Base-by-base conservation (phyloP, 2,797 vertebrate species). In the Enteromius radiatus region DNA sequence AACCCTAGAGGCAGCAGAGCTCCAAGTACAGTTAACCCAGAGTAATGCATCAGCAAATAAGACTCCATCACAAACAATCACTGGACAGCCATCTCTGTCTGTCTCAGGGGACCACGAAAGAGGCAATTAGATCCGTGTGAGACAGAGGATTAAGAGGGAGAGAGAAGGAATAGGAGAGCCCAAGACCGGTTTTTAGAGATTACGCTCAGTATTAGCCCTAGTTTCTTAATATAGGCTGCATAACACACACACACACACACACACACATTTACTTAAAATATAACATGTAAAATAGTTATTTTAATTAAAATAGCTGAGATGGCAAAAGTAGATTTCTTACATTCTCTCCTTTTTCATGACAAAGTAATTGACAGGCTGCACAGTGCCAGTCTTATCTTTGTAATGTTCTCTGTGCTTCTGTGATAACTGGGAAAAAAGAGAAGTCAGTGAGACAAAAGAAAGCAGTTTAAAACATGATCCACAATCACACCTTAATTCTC, bases 401-500 rank as follows among this genome's bases (percentile, higher is more conserved):
- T 95, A 95, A 80, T 90, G 77, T 8, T 87, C 83, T 0, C 91
- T 86, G 63, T 96, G 94, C 82, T 88, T 83, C 86, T 95, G 94
- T 4, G 73, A 84, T 61, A 87, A 69, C 94, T 96, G 82, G 26
- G 56, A 19, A 8, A 38, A 85, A 52, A 82, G n/a, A 82, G 21
- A 70, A 41, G 2, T n/a, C n/a, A n/a, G 47, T 54, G 12, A n/a
- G n/a, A 70, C 41, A 70, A 33, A 71, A 49, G 69, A 33, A 12
- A 31, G 45, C 2, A 2, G 21, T 14, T 38, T 10, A 52, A 10
- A 65, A 38, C 15, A 70, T 41, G 9, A 28, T 17, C 9, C 43
- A 5, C 61, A 36, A 31, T 31, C 49, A 63, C 8, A 43, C 21
- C 23, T 36, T 31, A 45, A 10, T 74, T 19, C 21, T 21, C 26